Base-by-base conservation (phyloP, 2,113 vertebrate species). In the Upupa epops region DNA sequence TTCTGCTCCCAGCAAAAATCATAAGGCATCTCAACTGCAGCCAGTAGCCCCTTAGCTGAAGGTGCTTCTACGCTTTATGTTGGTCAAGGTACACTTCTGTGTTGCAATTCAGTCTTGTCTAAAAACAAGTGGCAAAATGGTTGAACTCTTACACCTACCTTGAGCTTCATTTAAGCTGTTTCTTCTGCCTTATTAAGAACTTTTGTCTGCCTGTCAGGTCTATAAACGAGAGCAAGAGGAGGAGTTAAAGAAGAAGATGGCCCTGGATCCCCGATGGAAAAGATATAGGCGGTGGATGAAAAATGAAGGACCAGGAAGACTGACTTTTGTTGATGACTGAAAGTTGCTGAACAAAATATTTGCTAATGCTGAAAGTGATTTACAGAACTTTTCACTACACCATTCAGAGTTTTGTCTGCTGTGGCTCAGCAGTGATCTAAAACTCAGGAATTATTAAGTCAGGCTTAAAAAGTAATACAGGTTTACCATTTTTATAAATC, bases 281-380 rank as follows among this genome's bases (percentile, higher is more conserved):
- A 97, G 99, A 51, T 99, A 99, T n/a, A 97, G 99, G 21, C 97
- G 99, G 21, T 99, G 99, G 99, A 99, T 99, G 99, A 99, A 97
- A 95, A 99, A 98, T 31, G 99, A 99, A 95, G 99, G 99, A 5
- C 99, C 99, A 0, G 98, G 99, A 17, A 98, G 99, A 72, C 86
- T 99, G 52, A 99, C 98, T 1, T 99, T 99, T 92, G 96, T 97
- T 31, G 99, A 99, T 54, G 99, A 99, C 59, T 99, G 93, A 99
- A 37, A 83, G 36, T 40, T 55, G 18, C 37, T 63, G 36, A 69
- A 77, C 58, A 79, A 52, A 64, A 48, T 15, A 5, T 60, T 22
- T 70, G 63, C 91, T 89, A 3, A 48, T 61, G 70, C 70, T 80
- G 42, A 56, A 93, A 83, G 34, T 59, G 46, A 72, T 88, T 72